phyloP scores from a whole-genome alignment of 2,888 invertebrate genomes.

The Trissolcus brochymenae region DNA sequence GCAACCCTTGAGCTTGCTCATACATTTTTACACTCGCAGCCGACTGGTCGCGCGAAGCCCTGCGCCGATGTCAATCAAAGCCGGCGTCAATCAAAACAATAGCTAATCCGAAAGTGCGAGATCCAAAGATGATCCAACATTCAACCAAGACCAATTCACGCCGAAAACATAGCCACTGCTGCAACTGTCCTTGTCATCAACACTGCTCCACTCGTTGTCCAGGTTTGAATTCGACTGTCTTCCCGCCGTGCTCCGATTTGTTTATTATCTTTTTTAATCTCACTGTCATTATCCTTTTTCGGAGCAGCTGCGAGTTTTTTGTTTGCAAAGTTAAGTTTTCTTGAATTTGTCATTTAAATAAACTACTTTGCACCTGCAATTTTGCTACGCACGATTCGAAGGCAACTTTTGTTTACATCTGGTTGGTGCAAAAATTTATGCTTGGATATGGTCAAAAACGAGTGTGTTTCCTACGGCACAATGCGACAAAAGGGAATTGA shows the following conservation, averaged over 20 bases:
- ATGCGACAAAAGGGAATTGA: too few species aligned
- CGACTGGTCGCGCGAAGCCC: neutral
- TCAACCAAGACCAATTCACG: constrained; percentile 65
- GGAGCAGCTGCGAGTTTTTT: neutral
- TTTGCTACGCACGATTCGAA: too few species aligned
- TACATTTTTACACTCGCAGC: neutral
- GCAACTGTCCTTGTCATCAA: constrained; percentile 74
- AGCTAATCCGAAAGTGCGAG: too few species aligned
- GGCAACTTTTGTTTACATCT: too few species aligned
- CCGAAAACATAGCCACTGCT: constrained; percentile 67
- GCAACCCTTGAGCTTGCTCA: neutral
- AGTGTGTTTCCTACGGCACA: too few species aligned
- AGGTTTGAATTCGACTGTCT: constrained; percentile 64
- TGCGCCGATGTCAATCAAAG: constrained; percentile 3
- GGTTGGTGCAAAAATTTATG: too few species aligned
- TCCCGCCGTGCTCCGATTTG: constrained; percentile 36
- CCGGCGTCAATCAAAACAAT: constrained; percentile 5
- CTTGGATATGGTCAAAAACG: too few species aligned
- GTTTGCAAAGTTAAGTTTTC: too few species aligned
- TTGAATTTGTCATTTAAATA: too few species aligned
- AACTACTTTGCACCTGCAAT: too few species aligned
- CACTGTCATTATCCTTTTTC: neutral
- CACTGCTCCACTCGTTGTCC: constrained; percentile 73
- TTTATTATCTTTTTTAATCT: neutral
- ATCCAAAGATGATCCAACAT: neutral